Evolutionary conservation across 2,888 invertebrate species (phyloP), one percentile per base, ranked within the genome.

Genomic region (Lypha dubia): DNA sequence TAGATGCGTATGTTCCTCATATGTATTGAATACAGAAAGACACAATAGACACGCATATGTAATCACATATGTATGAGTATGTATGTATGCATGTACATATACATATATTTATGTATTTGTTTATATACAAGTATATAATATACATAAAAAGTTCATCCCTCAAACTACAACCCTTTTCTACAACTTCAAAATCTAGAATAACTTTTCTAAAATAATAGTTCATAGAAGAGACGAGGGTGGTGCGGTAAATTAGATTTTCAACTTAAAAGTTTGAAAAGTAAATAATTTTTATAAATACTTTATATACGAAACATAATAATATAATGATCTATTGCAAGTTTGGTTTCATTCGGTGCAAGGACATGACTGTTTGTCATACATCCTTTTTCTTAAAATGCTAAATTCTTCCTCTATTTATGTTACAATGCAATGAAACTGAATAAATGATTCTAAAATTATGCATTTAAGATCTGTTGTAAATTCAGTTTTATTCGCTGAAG

Each of bases 131-230:
- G 15, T 35, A 60, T 22, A 60, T 60, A 60, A 60, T 32, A 58
- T 58, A 60, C n/a, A n/a, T n/a, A n/a, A n/a, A 22, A 41, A 58
- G 60, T 32, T 68, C 77, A 60, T 51, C 77, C 77, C 68, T 51
- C 41, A 7, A 41, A n/a, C 28, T 49, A 28, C 83, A 83, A 77
- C 77, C 83, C 77, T 83, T 83, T 82, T 28, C 35, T 15, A 15
- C 1, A 20, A 46, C 7, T 46, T 41, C 6, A 13, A 46, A 56
- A 0, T n/a, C 17, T 58, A 53, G 53, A 65, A 20, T 56, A 15
- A 15, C 22, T 56, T 49, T 62, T 75, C 49, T 79, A 71, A 51
- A 17, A 70, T 65, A 56, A 7, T 51, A 70, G 32, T 28, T 41
- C 28, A 20, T 73, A 20, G 24, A 20, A 71, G 38, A 49, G 17